Evolutionary conservation across 2,113 vertebrate genomes (phyloP), one percentile per base, ranked within the genome.

Genomic region (Nerophis lumbriciformis): DNA sequence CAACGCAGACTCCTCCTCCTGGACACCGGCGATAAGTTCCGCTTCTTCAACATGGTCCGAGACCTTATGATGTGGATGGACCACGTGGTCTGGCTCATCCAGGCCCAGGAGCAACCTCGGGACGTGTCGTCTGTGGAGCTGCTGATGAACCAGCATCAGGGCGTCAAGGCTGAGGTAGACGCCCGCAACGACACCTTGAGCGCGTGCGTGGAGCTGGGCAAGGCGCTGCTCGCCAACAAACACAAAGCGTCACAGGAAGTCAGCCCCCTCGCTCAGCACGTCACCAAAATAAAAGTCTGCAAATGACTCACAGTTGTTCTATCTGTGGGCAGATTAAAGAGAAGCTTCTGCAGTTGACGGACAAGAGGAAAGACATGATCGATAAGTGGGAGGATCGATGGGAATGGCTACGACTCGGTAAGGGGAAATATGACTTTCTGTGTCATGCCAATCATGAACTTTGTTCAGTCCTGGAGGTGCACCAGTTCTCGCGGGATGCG

Each of bases 21-120:
- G 4, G 97, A 99, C 75, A 99, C 97, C 0, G 97, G 93, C 48
- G 97, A 99, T 90, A 99, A 99, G 83, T 99, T 99, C 92, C 96
- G 97, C 56, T 99, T 99, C 88, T 96, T 99, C 89, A 99, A 94
- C 89, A 90, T 99, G 94, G 95, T 99, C 65, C 92, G 97, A 0
- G 97, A 99, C 74, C 94, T 99, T 80, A 98, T 99, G 97, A 93
- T 99, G 39, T 99, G 97, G 97, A 99, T 99, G 97, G 97, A 99
- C 64, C 95, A 98, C 0, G 95, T 98, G 19, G 97, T 98, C 84
- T 92, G 97, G 28, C 96, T 98, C 74, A 99, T 99, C 15, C 95
- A 98, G 78, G 94, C 96, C 59, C 97, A 99, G 81, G 97, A 99
- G 84, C 98, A 98, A 37, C 61, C 61, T 14, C 61, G 61, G 61